These are phyloP conservation scores for Corvus cornix DNA, from an alignment of 2,113 vertebrate genomes.

Conservation along the genomic window DNA sequence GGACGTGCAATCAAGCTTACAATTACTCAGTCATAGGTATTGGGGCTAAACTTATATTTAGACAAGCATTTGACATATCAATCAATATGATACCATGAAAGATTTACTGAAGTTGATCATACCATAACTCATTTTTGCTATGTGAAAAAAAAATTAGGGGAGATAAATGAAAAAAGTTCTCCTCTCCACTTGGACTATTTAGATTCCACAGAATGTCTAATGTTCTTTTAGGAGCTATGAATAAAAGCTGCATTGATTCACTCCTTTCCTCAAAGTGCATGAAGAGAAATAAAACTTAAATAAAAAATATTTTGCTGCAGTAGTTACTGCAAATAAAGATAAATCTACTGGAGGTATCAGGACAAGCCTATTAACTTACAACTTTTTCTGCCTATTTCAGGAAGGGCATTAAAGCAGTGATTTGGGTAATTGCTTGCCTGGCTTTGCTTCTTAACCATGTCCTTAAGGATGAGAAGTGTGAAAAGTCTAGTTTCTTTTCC, in stretches of 20 bases:
- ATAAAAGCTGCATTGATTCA: not conserved
- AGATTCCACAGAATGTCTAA: not conserved
- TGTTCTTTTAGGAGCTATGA: not conserved
- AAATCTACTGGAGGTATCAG: not conserved
- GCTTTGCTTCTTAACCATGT: not conserved
- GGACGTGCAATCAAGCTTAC: not conserved
- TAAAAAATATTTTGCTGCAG: not conserved
- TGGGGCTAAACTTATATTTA: conserved; percentile 17
- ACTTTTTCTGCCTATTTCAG: not conserved
- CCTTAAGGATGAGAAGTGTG: not conserved
- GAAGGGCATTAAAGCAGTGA: not conserved
- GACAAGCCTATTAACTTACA: not conserved
- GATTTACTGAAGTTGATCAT: not conserved
- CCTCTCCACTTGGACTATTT: not conserved
- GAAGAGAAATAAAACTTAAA: not conserved
- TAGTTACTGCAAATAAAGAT: not conserved
- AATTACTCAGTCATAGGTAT: not conserved
- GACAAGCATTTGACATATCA: conserved; percentile 32
- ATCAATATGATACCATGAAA: not conserved
- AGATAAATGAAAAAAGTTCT: not conserved
- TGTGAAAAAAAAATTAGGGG: not conserved
- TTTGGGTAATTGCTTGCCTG: accelerated
- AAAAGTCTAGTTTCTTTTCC: not conserved
- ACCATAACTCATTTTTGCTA: not conserved
- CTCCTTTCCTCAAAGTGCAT: not conserved